Conservation (phyloP, 2,797 vertebrate species). For the Schizothorax lantsangensis region DNA sequence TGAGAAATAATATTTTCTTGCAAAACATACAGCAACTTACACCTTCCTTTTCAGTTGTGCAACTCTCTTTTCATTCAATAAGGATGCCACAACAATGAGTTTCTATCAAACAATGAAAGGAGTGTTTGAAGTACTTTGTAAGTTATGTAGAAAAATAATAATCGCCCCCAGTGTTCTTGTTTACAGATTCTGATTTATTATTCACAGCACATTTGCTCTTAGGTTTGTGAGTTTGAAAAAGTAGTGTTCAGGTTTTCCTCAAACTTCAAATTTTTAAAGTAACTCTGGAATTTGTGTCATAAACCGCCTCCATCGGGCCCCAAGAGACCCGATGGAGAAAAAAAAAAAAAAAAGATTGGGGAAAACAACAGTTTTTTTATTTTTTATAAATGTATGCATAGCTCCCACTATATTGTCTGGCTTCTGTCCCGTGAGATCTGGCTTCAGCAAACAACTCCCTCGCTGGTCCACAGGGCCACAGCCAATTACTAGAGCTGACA, state of each 20-base stretch:
- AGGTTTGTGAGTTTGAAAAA: neutral
- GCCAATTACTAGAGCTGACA: conserved; percentile 63
- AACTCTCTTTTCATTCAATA: neutral
- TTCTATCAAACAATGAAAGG: neutral
- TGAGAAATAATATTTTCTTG: neutral
- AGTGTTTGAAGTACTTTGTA: neutral
- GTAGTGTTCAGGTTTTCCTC: neutral
- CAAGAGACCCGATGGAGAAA: neutral
- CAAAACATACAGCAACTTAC: neutral
- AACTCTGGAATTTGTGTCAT: neutral
- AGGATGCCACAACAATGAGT: neutral
- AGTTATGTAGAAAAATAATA: neutral
- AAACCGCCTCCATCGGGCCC: neutral
- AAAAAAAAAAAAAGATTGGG: neutral
- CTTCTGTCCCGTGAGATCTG: conserved; percentile 50
- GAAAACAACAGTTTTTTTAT: neutral
- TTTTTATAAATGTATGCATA: conserved; percentile 20
- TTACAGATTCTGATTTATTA: neutral
- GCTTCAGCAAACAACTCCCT: conserved; percentile 49
- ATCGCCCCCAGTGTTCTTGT: neutral
- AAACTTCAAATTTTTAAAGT: neutral
- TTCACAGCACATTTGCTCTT: neutral
- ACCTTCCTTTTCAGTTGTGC: neutral
- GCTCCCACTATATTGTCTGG: conserved; percentile 29
- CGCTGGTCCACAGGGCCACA: conserved; percentile 45